These are phyloP conservation scores for Ephestia elutella DNA, from an alignment of 1,140 invertebrate species.

Conservation along the genomic window DNA sequence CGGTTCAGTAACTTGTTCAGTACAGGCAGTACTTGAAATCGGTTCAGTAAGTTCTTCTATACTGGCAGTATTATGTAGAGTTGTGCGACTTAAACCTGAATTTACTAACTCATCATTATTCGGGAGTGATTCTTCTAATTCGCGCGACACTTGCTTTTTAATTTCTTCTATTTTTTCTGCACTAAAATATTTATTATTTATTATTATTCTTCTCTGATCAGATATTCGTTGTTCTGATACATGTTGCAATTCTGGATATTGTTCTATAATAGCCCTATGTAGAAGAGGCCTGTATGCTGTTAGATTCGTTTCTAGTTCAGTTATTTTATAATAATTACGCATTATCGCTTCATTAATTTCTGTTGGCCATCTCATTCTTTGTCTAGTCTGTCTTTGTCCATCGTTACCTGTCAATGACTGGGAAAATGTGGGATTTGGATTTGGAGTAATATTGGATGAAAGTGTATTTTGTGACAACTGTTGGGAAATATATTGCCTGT, in stretches of 20 bases:
- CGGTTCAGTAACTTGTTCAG: too few relatives aligned
- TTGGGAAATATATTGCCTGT: conserved; percentile 14
- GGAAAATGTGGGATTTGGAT: too few relatives aligned
- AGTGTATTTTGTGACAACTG: conserved; percentile 16
- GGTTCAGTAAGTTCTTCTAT: too few relatives aligned
- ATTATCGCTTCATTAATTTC: too few relatives aligned
- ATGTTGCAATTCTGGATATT: conserved; percentile 7
- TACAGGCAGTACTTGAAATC: too few relatives aligned
- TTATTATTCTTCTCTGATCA: conserved; percentile 14
- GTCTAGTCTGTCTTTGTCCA: too few relatives aligned
- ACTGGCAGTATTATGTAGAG: too few relatives aligned
- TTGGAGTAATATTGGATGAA: conserved; percentile 20
- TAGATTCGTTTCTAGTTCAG: conserved; percentile 20
- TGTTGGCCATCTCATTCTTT: too few relatives aligned
- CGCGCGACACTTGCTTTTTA: background rate
- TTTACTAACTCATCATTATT: too few relatives aligned
- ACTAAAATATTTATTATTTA: conserved; percentile 10
- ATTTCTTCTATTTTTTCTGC: background rate
- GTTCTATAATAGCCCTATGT: conserved; percentile 15
- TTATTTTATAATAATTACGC: too few relatives aligned
- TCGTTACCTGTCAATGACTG: too few relatives aligned
- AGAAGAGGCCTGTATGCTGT: conserved; percentile 20
- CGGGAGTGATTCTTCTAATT: background rate
- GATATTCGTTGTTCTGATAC: conserved; percentile 12
- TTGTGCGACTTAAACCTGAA: too few relatives aligned